Evolutionary conservation across 1,140 invertebrate genomes (phyloP).

Genomic region (Tachypleus tridentatus): DNA sequence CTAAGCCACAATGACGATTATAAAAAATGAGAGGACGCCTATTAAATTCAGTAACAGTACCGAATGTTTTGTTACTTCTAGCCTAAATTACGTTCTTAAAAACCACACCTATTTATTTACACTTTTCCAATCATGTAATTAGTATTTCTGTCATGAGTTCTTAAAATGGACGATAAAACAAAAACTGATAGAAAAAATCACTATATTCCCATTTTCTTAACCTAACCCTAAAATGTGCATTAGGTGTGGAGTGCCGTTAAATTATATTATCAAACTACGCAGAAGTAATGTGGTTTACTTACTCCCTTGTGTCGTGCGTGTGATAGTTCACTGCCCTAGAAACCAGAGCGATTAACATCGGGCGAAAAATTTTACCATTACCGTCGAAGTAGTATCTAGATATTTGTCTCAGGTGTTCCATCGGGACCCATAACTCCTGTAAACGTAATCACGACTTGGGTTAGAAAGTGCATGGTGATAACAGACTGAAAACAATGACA

Average conservation of each 20-base stretch:
- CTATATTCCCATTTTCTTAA: background rate
- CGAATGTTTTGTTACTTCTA: too few relatives aligned
- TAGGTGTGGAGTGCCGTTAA: background rate
- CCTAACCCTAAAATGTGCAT: background rate
- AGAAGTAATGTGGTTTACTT: conserved; percentile 1
- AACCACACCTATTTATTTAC: too few relatives aligned
- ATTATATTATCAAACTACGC: background rate
- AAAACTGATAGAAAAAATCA: background rate
- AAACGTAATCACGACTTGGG: background rate
- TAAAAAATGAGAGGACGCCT: too few relatives aligned
- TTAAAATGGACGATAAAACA: background rate
- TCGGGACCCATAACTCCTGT: conserved; percentile 68
- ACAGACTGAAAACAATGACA: conserved; percentile 10
- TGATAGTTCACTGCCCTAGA: conserved; percentile 82
- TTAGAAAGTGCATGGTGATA: too few relatives aligned
- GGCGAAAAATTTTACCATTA: conserved; percentile 85
- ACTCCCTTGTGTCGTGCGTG: conserved; percentile 48
- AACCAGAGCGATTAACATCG: conserved; percentile 82
- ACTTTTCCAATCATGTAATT: too few relatives aligned
- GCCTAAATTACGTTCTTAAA: too few relatives aligned
- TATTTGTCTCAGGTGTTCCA: conserved; percentile 68
- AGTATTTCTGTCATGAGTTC: too few relatives aligned
- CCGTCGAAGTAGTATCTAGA: conserved; percentile 94
- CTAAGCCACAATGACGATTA: too few relatives aligned
- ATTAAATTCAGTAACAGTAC: too few relatives aligned